Evolutionary conservation across 2,888 invertebrate genomes (phyloP), one percentile per base, ranked within the genome.

Genomic region (Cephus nigrinus): DNA sequence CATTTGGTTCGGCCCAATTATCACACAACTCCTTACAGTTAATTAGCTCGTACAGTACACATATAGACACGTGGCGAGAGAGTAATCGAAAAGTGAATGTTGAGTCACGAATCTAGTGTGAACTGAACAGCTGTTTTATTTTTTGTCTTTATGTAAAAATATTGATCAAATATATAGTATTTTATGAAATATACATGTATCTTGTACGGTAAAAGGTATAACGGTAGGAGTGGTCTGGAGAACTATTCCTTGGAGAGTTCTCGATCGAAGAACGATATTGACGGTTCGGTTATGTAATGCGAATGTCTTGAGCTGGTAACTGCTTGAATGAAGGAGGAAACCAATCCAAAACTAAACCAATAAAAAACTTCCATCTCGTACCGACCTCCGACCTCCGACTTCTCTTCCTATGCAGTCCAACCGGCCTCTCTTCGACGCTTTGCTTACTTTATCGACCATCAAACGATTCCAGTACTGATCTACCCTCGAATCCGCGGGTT

Each of bases 391-490:
- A 55, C 76, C 73, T 77, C 74, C 75, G 23, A 55, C 55, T 23
- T 40, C 40, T 40, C 40, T 40, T 55, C 55, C 23, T 9, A 55
- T 23, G 55, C 55, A 55, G 69, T 74, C 74, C 40, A 74, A 79
- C 79, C 79, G 76, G 76, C 77, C 76, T 76, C 75, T 76, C 78
- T 76, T 78, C 76, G 75, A 75, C 74, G 76, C 73, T 79, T 23
- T 55, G 69, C 77, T 82, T 80, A 79, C 80, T 85, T 86, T 87
- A 84, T 85, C 84, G 85, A 79, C 84, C 82, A 86, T 86, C 86
- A 85, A 86, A 86, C 80, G 76, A 36, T 77, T 69, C 76, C 69
- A 77, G 23, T 23, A 73, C 81, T 81, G 82, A 86, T 84, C 82
- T 72, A 33, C 81, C 75, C 81, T 83, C 82, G 81, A 85, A 84